phyloP scores from a whole-genome alignment of 2,113 vertebrate genomes.

The Myotis davidii region DNA sequence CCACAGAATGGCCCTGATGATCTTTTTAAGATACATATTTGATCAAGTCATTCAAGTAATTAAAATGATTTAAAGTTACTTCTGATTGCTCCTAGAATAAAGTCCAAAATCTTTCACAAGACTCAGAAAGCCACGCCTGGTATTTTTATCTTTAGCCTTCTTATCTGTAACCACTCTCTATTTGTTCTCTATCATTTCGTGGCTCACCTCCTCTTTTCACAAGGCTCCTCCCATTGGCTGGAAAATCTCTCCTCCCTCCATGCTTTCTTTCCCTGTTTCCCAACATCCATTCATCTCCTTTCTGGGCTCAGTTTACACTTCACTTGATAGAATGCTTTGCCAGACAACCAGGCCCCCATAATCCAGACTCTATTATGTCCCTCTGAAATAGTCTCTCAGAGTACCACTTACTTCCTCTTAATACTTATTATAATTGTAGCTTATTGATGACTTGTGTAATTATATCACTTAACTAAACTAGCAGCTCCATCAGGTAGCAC shows the following conservation, averaged over 20 bases:
- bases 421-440: background rate
- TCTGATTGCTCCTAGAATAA: background rate
- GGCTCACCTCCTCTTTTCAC: background rate
- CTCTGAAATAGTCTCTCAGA: constrained; percentile 2
- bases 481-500: background rate
- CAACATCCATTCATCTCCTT: background rate
- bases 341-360: background rate
- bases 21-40: background rate
- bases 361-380: background rate
- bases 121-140: background rate
- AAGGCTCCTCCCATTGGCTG: background rate
- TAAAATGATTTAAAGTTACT: background rate
- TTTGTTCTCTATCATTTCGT: background rate
- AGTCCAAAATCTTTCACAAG: background rate
- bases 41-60: background rate
- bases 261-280: background rate
- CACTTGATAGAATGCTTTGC: background rate
- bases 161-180: background rate
- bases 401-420: background rate
- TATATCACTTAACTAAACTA: constrained; percentile 37
- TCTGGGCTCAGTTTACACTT: background rate
- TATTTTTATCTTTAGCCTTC: background rate
- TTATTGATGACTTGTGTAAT: background rate
- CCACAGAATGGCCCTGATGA: background rate
- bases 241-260: background rate